Evolutionary conservation across 2,888 invertebrate species (phyloP).

Genomic region (Cremastinae sp.): DNA sequence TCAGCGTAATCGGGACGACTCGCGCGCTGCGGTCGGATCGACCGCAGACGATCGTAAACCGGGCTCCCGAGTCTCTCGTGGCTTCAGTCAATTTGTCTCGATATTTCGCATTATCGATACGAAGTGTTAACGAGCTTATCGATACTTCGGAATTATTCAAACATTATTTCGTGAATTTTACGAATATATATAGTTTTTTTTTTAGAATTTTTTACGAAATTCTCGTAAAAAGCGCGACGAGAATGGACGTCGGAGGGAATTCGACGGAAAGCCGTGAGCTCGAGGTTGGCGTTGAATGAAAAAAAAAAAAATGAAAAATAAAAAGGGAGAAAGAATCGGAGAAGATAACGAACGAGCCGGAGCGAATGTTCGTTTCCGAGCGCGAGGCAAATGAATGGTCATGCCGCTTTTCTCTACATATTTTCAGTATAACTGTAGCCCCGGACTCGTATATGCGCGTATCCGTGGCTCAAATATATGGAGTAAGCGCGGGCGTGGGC

Average conservation of each 20-base stretch:
- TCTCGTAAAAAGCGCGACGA: conserved; percentile 31
- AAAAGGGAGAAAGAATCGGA: no score
- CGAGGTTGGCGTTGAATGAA: conserved; percentile 12
- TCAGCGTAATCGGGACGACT: no score
- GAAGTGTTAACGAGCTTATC: no score
- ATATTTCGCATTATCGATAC: no score
- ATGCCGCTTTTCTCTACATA: conserved; percentile 60
- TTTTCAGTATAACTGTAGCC: no score
- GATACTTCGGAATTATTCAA: no score
- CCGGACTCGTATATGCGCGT: conserved; percentile 15
- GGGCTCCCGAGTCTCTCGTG: no score
- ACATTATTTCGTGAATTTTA: no score
- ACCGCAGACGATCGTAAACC: no score
- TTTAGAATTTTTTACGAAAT: not conserved
- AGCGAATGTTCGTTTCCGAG: conserved; percentile 48
- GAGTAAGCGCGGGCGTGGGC: conserved; percentile 70
- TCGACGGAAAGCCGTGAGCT: conserved; percentile 32
- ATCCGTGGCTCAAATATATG: conserved; percentile 52
- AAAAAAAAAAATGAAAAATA: conserved; percentile 26
- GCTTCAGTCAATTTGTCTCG: no score
- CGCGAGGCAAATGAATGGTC: conserved; percentile 65
- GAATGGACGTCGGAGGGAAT: conserved; percentile 57
- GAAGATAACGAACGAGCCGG: conserved; percentile 61
- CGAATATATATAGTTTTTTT: no score
- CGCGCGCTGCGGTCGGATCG: no score